Base-by-base conservation (phyloP, 1,140 invertebrate genomes). In the Macrobrachium rosenbergii region DNA sequence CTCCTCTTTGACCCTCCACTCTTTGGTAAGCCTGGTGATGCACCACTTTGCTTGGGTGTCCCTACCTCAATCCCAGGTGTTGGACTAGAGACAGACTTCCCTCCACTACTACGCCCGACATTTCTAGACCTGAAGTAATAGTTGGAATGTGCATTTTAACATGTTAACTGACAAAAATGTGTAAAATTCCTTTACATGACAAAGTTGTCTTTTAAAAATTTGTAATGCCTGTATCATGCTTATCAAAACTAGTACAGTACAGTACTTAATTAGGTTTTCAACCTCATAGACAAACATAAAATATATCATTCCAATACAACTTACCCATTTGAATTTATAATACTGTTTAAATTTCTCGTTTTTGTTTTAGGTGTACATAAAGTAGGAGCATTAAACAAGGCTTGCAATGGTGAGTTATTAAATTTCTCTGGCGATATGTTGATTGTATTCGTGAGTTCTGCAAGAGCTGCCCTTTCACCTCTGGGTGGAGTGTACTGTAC, bases 341-440 rank as follows among this genome's bases (percentile, higher is more conserved):
- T 28, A n/a, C 45, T 43, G 19, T 52, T 58, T 43, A n/a, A 45
- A 23, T 17, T 12, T 58, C 75, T 77, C 12, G 75, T 21, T 17
- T 76, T 64, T 28, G 75, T 67, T 58, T 45, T 77, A 21, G 79
- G 79, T 14, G 79, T 81, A n/a, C 52, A 52, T n/a, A 84, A 43
- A 6, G 83, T 63, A 16, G 83, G 63, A 19, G 75, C 75, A 6
- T 37, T 77, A 75, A 84, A 84, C 21, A 84, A 75, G 5, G 73
- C 21, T 12, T 67, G 75, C 28, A 77, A 73, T 10, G 83, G 58
- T 12, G 83, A 78, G 28, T 78, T 76, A 17, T 7, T 63, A 8
- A 84, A 37, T 37, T 84, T 84, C 83, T 78, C 83, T 58, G 83
- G 83, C n/a, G 83, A 84, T 52, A 84, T 76, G 69, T 67, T 78